Conservation (phyloP, 2,888 invertebrate genomes). For the Callyntrura guangdongensis region DNA sequence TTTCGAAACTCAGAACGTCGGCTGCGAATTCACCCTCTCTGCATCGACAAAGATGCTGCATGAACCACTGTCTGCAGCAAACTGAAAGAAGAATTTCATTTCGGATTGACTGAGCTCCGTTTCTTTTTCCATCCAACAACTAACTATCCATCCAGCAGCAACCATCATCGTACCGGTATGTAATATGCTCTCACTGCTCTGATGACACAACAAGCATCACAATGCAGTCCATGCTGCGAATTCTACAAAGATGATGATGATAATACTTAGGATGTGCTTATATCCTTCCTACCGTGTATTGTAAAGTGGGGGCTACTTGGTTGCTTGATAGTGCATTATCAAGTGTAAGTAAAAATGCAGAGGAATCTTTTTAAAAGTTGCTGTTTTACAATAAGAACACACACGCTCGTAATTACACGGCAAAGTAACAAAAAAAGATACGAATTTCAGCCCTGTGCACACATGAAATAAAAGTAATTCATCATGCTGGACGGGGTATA, state of each 20-base stretch:
- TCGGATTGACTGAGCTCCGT: slow-evolving; percentile 19
- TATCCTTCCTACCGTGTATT: no score
- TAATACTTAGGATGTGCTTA: neutral
- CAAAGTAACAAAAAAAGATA: neutral
- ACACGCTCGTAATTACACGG: no score
- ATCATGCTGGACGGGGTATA: slow-evolving; percentile 15
- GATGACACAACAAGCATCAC: no score
- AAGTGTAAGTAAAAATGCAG: neutral
- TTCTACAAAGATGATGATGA: neutral
- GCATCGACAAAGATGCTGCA: slow-evolving; percentile 24
- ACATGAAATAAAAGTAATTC: slow-evolving; percentile 1
- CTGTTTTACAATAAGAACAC: neutral
- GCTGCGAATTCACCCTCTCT: slow-evolving; percentile 13
- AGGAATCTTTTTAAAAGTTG: neutral
- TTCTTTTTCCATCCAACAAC: slow-evolving; percentile 7
- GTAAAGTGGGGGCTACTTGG: no score
- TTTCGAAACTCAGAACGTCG: neutral
- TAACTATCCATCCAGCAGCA: slow-evolving; percentile 41
- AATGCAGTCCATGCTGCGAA: neutral
- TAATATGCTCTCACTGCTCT: neutral
- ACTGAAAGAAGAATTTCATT: slow-evolving; percentile 53
- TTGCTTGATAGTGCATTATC: no score
- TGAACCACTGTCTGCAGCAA: slow-evolving; percentile 44
- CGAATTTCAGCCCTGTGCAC: neutral
- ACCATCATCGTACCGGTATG: neutral